These are phyloP conservation scores for Cheumatopsyche charites DNA, from an alignment of 1,140 invertebrate genomes.

Conservation along the genomic window DNA sequence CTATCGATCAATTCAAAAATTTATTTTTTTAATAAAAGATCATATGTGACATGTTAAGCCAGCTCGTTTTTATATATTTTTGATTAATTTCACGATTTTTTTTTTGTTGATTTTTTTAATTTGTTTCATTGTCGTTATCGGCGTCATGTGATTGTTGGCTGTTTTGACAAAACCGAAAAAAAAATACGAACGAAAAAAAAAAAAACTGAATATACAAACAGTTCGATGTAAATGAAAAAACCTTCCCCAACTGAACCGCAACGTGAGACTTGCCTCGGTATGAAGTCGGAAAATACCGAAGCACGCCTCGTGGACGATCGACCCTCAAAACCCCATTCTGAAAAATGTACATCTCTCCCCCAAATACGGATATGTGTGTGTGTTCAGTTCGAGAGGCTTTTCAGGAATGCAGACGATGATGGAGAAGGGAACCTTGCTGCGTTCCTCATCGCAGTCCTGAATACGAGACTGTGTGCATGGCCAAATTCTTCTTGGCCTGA, in stretches of 20 bases:
- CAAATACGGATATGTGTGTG: slow-evolving; percentile 40
- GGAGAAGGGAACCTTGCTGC: slow-evolving; percentile 47
- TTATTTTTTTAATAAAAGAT: too few species aligned
- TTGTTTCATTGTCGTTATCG: slow-evolving; percentile 45
- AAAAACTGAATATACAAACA: too few species aligned
- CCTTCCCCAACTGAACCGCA: background rate
- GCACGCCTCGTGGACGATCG: background rate
- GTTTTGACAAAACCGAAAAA: slow-evolving; percentile 40
- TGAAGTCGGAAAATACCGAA: slow-evolving; percentile 31
- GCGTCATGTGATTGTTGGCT: slow-evolving; percentile 47
- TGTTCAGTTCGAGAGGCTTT: slow-evolving; percentile 44
- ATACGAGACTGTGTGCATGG: slow-evolving; percentile 62
- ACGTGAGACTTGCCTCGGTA: slow-evolving; percentile 36
- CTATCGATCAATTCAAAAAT: too few species aligned
- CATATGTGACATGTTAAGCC: background rate
- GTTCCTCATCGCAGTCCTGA: slow-evolving; percentile 58
- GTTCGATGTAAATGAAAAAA: background rate
- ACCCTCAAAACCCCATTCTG: background rate
- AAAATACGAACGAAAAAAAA: slow-evolving; percentile 3
- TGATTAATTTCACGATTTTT: too few species aligned
- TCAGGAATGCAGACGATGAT: slow-evolving; percentile 46
- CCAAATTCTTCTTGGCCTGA: slow-evolving; percentile 49
- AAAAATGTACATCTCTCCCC: background rate
- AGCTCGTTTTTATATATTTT: too few species aligned
- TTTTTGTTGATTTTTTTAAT: slow-evolving; percentile 7